These are phyloP conservation scores for Sinotaia quadrata DNA, from an alignment of 2,888 invertebrate species.

Conservation along the genomic window DNA sequence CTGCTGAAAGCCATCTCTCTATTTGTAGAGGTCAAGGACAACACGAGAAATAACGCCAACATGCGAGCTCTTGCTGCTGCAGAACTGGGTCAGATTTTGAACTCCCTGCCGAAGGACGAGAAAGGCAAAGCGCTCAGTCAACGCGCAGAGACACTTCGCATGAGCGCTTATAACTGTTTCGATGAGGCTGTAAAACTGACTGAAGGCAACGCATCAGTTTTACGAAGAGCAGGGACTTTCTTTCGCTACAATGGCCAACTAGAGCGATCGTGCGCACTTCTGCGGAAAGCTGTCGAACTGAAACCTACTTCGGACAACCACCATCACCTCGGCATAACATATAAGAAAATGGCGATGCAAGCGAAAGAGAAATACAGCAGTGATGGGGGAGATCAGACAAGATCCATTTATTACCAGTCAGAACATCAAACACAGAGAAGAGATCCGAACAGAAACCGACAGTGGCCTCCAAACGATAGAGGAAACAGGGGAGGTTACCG, in stretches of 20 bases:
- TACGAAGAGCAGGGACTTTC: constrained; percentile 1
- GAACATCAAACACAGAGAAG: too few species aligned
- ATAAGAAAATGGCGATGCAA: too few species aligned
- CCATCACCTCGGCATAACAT: constrained; percentile 11
- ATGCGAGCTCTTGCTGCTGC: background rate
- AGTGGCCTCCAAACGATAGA: too few species aligned
- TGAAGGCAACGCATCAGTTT: background rate
- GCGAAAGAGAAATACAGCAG: too few species aligned
- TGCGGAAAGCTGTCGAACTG: constrained; percentile 5
- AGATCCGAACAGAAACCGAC: too few species aligned
- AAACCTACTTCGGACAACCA: background rate
- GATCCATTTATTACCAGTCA: too few species aligned
- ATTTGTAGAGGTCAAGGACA: background rate
- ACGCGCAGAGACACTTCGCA: background rate
- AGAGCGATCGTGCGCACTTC: background rate
- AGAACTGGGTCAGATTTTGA: constrained; percentile 5
- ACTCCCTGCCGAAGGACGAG: background rate
- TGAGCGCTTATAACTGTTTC: constrained; percentile 3
- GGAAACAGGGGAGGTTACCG: too few species aligned
- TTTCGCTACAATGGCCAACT: background rate
- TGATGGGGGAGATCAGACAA: too few species aligned
- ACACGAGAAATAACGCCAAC: background rate
- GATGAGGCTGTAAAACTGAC: background rate
- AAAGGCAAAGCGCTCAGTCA: background rate
- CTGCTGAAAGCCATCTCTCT: too few species aligned